phyloP scores from a whole-genome alignment of 92 coral and sea anemone species.

The Epizoanthus stellaris region DNA sequence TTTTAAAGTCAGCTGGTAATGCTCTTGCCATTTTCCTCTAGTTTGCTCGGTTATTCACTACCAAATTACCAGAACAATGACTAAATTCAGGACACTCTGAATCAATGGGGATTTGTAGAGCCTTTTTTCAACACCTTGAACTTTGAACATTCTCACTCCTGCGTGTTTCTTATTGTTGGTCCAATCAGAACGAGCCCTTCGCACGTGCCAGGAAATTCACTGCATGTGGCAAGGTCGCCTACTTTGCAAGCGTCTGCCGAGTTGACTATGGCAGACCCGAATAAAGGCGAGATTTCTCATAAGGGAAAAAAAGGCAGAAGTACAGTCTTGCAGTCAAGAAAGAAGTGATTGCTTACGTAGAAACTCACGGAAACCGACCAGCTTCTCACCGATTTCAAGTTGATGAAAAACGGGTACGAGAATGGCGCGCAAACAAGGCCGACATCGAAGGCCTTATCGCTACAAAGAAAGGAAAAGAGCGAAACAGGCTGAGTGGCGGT shows the following conservation, averaged over 20 bases:
- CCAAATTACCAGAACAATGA: not conserved
- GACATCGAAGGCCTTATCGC: conserved; percentile 17
- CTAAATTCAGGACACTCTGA: not conserved
- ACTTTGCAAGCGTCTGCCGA: not conserved
- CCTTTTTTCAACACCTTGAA: not conserved
- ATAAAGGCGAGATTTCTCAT: conserved; percentile 60
- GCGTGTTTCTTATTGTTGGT: conserved; percentile 1
- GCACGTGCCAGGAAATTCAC: conserved; percentile 42
- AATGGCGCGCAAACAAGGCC: conserved; percentile 42
- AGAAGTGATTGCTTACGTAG: conserved; percentile 78
- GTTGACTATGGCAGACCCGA: conserved; percentile 50
- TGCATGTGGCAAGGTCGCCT: not conserved
- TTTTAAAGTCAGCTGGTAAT: conserved; percentile 61
- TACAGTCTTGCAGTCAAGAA: conserved; percentile 74
- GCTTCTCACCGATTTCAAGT: conserved; percentile 64
- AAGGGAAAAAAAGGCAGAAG: conserved; percentile 64
- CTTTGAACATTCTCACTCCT: not conserved
- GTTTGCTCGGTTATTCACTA: conserved; percentile 3
- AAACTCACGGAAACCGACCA: conserved; percentile 74
- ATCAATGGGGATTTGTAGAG: not conserved
- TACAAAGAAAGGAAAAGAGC: conserved; percentile 32
- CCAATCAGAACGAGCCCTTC: conserved; percentile 52
- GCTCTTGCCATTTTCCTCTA: conserved; percentile 58
- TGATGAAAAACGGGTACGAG: conserved; percentile 20
- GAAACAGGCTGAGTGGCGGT: conserved; percentile 40